Evolutionary conservation across 2,113 vertebrate genomes (phyloP).

Genomic region (Falcunculus frontatus): DNA sequence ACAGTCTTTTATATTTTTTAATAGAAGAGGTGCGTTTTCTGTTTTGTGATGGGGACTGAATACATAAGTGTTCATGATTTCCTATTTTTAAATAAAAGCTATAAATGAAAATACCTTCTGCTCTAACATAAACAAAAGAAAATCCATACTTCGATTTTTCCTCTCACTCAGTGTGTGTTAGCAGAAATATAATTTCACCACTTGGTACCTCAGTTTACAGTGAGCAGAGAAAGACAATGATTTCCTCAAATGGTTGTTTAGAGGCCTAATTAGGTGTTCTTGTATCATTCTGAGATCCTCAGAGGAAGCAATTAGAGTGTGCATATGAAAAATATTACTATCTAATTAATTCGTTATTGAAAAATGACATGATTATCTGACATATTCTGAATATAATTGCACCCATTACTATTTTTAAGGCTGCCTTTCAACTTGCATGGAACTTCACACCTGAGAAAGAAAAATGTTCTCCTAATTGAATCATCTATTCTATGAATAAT

Average conservation of each 20-base stretch:
- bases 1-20: neutral
- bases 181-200: neutral
- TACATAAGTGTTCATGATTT: neutral
- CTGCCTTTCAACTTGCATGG: neutral
- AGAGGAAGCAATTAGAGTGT: neutral
- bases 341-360: slow-evolving; percentile 46
- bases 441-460: slow-evolving; percentile 20
- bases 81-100: neutral
- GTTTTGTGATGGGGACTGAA: neutral
- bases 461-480: slow-evolving; percentile 21
- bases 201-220: neutral
- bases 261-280: slow-evolving; percentile 19
- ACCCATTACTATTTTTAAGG: slow-evolving; percentile 46
- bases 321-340: neutral
- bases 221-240: neutral
- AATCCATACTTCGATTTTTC: neutral
- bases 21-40: neutral
- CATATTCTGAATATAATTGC: slow-evolving; percentile 33
- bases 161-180: neutral
- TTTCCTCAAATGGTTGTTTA: slow-evolving; percentile 1
- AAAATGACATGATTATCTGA: slow-evolving; percentile 26
- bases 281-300: neutral
- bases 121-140: neutral
- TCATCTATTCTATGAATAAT: neutral
- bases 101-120: neutral